These are phyloP conservation scores for Dendroctonus ponderosae DNA, from an alignment of 1,140 invertebrate genomes.

Conservation along the genomic window DNA sequence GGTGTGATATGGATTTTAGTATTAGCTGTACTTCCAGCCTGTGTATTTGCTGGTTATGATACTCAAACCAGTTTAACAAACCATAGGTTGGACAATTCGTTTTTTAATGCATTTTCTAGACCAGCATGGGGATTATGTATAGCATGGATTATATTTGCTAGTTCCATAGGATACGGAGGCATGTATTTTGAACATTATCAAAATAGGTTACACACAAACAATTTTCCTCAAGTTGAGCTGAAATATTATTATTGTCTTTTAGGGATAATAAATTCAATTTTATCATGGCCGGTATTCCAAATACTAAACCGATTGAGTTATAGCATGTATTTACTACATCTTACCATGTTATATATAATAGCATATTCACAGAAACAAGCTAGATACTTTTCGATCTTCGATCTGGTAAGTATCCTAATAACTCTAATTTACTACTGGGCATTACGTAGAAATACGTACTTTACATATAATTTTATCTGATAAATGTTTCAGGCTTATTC, in stretches of 20 bases:
- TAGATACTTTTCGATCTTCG: constrained; percentile 17
- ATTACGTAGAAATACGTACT: not conserved
- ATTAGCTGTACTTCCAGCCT: constrained; percentile 5
- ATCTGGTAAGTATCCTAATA: constrained; percentile 11
- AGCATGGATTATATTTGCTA: constrained; percentile 18
- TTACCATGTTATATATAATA: constrained; percentile 1
- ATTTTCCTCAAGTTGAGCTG: not conserved
- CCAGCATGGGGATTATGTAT: constrained; percentile 18
- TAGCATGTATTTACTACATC: constrained; percentile 24
- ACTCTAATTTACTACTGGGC: not conserved
- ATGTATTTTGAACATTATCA: not conserved
- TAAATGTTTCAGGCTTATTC: constrained; percentile 11
- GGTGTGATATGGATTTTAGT: constrained; percentile 13
- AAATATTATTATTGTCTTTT: constrained; percentile 3
- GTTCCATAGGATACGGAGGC: constrained; percentile 22
- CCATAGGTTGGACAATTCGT: constrained; percentile 4
- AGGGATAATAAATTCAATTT: constrained; percentile 26
- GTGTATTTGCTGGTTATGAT: constrained; percentile 16
- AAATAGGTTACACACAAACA: not conserved
- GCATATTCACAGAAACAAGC: constrained; percentile 9
- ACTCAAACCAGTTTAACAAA: not conserved
- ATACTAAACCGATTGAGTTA: constrained; percentile 26
- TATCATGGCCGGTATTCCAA: constrained; percentile 24
- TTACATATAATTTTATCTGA: constrained; percentile 3
- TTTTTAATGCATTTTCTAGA: constrained; percentile 18